A percentile compares a stretch with the other conserved stretches of the same genome.
phyloP scores from a whole-genome alignment of 2,888 invertebrate species.

The Dicycla oo region DNA sequence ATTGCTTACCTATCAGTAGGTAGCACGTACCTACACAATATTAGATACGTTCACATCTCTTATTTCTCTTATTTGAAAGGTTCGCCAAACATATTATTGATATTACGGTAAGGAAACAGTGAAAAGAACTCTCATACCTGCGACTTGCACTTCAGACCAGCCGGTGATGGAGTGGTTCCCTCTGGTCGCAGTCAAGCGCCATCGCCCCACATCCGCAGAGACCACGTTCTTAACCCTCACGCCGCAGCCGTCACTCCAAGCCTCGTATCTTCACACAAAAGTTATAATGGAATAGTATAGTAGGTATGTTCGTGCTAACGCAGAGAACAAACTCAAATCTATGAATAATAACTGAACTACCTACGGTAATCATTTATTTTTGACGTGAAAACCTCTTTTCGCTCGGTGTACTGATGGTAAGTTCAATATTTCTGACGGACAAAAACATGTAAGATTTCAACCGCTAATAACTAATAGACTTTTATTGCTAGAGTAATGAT shows the following conservation, averaged over 20 bases:
- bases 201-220: slow-evolving; percentile 80
- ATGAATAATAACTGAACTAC: not conserved
- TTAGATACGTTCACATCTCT: not conserved
- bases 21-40: not conserved
- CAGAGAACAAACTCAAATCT: not conserved
- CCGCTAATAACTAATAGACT: too few relatives aligned
- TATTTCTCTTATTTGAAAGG: not conserved
- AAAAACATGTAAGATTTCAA: too few relatives aligned
- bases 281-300: not conserved
- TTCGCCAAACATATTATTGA: not conserved
- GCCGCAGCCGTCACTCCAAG: slow-evolving; percentile 83
- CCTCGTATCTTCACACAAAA: slow-evolving; percentile 72
- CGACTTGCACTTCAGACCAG: slow-evolving; percentile 80
- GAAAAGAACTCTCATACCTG: slow-evolving; percentile 70
- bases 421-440: too few relatives aligned
- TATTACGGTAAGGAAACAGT: slow-evolving; percentile 1
- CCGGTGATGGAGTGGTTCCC: slow-evolving; percentile 76
- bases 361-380: not conserved
- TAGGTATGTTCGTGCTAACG: slow-evolving; percentile 5
- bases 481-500: too few relatives aligned
- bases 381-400: too few relatives aligned
- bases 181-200: slow-evolving; percentile 81
- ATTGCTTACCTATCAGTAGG: not conserved
- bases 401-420: too few relatives aligned
- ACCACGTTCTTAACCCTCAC: slow-evolving; percentile 79